Percentiles rank a stretch among this genome's conserved stretches.
Conservation (phyloP, 1,140 invertebrate genomes). For the Cydia fagiglandana region DNA sequence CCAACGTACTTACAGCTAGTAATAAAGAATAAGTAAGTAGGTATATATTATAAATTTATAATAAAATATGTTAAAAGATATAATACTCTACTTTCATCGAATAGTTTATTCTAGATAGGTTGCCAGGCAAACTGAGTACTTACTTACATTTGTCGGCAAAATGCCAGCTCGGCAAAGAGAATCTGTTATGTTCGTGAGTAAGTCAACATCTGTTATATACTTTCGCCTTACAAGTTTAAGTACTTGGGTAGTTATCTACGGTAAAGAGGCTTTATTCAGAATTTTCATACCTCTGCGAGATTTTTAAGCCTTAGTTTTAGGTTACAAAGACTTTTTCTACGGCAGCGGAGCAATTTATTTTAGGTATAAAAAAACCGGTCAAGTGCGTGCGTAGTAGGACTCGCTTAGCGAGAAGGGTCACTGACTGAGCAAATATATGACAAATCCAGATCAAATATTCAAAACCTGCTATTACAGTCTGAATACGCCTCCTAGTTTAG, state of each 20-base stretch:
- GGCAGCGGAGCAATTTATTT: too few species aligned
- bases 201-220: neutral
- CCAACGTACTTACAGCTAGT: neutral
- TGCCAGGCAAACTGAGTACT: conserved; percentile 2
- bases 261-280: neutral
- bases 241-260: too few species aligned
- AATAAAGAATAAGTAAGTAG: neutral
- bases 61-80: conserved; percentile 4
- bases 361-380: too few species aligned
- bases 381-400: too few species aligned
- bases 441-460: too few species aligned
- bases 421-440: too few species aligned
- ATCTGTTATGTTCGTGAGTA: conserved; percentile 1
- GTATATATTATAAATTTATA: neutral
- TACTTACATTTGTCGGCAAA: conserved; percentile 1
- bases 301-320: too few species aligned
- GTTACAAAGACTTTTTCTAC: too few species aligned
- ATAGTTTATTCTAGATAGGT: neutral
- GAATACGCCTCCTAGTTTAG: too few species aligned
- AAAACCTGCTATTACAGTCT: too few species aligned
- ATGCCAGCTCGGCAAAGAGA: conserved; percentile 8
- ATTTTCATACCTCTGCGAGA: neutral
- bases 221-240: neutral
- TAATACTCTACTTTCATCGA: neutral
- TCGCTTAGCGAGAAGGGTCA: too few species aligned